Conservation (phyloP, 1,140 invertebrate species). For the Lanistes nyassanus region DNA sequence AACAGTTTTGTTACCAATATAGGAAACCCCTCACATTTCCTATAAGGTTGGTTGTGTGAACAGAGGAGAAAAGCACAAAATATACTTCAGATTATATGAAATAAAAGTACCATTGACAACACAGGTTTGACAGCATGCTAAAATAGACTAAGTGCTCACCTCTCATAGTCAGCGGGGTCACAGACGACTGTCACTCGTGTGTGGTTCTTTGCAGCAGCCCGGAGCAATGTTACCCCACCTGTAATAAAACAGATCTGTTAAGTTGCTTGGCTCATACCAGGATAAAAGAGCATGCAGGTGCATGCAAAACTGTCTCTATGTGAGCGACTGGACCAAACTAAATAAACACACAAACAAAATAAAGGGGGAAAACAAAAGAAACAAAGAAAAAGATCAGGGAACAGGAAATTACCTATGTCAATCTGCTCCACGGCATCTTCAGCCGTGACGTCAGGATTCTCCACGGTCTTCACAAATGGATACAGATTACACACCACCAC, state of each 20-base stretch:
- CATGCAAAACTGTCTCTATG: too few species aligned
- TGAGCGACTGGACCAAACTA: too few species aligned
- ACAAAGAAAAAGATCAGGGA: not conserved
- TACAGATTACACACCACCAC: conserved; percentile 90
- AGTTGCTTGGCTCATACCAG: too few species aligned
- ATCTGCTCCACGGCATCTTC: conserved; percentile 97
- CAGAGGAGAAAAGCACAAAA: too few species aligned
- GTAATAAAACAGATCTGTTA: conserved; percentile 16
- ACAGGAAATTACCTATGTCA: conserved; percentile 77
- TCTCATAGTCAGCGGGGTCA: conserved; percentile 90
- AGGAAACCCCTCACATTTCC: too few species aligned
- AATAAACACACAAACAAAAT: not conserved
- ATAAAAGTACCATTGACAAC: too few species aligned
- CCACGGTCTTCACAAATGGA: conserved; percentile 92
- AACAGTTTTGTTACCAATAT: too few species aligned
- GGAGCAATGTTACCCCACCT: conserved; percentile 92
- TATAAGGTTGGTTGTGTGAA: too few species aligned
- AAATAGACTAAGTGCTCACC: conserved; percentile 44
- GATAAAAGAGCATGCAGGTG: conserved; percentile 13
- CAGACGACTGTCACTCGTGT: conserved; percentile 93
- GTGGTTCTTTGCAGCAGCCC: conserved; percentile 98
- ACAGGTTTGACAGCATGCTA: too few species aligned
- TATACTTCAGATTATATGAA: too few species aligned
- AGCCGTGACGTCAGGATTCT: conserved; percentile 82
- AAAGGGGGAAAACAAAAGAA: not conserved